Percentiles rank a stretch among this genome's conserved stretches.
Evolutionary conservation across 2,888 invertebrate species (phyloP).

Genomic region (Oscheius onirici): DNA sequence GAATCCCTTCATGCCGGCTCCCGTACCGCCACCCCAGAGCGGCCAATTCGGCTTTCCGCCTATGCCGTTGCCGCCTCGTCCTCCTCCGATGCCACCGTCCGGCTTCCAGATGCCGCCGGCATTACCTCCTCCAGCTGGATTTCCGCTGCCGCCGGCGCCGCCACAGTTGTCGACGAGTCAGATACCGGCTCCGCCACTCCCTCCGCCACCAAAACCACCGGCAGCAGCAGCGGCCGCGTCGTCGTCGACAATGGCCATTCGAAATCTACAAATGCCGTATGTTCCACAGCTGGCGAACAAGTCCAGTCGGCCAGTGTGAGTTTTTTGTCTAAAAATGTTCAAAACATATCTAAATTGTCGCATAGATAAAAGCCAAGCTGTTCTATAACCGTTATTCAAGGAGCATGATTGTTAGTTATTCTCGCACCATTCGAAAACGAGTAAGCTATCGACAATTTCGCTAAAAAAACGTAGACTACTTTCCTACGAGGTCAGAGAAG

Average conservation of each 20-base stretch:
- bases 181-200: not conserved
- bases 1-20: not conserved
- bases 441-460: no score
- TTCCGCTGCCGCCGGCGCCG: not conserved
- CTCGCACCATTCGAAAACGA: no score
- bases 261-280: no score
- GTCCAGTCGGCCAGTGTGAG: constrained; percentile 14
- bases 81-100: not conserved
- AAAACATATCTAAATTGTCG: not conserved
- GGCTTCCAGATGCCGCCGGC: not conserved
- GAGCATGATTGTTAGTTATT: no score
- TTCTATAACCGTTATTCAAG: no score
- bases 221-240: not conserved
- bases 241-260: no score
- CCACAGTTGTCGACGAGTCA: not conserved
- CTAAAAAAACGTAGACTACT: no score
- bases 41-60: constrained; percentile 4
- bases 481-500: no score
- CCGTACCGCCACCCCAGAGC: not conserved
- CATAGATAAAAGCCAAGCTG: no score
- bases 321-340: not conserved
- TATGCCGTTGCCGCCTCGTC: not conserved
- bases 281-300: no score
- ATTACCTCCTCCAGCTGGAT: not conserved
- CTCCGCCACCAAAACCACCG: not conserved